Evolutionary conservation across 2,888 invertebrate species (phyloP).

Genomic region (Formica aserva): DNA sequence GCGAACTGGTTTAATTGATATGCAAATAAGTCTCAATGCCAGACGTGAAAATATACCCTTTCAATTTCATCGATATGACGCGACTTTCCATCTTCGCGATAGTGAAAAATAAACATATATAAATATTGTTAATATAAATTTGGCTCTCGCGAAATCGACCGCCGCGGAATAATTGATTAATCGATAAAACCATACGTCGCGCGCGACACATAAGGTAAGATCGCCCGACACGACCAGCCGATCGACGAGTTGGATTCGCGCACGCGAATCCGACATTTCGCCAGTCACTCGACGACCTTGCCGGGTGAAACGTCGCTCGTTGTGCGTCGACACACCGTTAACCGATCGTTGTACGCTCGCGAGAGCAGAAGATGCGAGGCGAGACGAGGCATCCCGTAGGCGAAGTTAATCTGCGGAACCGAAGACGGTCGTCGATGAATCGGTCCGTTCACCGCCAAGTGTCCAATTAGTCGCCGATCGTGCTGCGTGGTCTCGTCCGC

Average conservation of each 20-base stretch:
- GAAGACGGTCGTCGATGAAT: constrained; percentile 57
- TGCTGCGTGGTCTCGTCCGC: constrained; percentile 53
- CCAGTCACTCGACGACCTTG: constrained; percentile 66
- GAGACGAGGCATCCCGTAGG: constrained; percentile 57
- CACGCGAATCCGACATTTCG: constrained; percentile 61
- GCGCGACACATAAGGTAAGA: neutral
- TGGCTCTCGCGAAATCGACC: constrained; percentile 25
- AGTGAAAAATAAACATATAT: neutral
- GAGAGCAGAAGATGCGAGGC: neutral
- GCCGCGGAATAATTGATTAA: constrained; percentile 40
- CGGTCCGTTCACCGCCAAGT: constrained; percentile 50
- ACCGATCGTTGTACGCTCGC: constrained; percentile 59
- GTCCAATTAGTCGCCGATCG: constrained; percentile 66
- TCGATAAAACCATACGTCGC: constrained; percentile 24
- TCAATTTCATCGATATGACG: constrained; percentile 15
- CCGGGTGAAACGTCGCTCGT: constrained; percentile 58
- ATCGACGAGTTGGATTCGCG: constrained; percentile 22
- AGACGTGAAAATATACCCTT: constrained; percentile 17
- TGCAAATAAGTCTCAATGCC: constrained; percentile 46
- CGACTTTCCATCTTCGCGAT: constrained; percentile 18
- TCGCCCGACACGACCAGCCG: constrained; percentile 20
- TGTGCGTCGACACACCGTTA: constrained; percentile 61
- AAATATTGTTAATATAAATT: constrained; percentile 21
- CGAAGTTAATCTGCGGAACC: constrained; percentile 67
- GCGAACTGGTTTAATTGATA: constrained; percentile 46